Conservation (phyloP, 2,113 vertebrate species). For the Takifugu bimaculatus region DNA sequence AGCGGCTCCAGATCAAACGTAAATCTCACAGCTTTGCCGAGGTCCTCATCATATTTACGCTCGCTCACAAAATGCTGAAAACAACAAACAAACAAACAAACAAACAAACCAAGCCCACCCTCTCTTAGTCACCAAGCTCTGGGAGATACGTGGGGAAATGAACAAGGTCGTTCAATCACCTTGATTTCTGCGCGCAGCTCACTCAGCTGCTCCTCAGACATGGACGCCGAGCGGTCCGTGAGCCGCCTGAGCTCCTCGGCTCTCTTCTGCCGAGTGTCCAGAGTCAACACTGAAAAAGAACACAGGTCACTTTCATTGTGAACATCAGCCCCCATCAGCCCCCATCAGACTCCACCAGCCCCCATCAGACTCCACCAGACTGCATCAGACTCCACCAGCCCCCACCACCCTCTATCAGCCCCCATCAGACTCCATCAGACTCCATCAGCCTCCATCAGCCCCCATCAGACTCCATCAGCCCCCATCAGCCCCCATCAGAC, state of each 20-base stretch:
- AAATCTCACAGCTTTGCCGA: conserved; percentile 87
- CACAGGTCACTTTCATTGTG: no score
- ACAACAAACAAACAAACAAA: background rate
- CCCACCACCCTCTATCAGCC: no score
- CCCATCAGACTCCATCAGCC: no score
- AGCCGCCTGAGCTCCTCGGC: conserved; percentile 85
- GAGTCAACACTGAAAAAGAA: conserved; percentile 80
- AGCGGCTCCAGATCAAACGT: conserved; percentile 84
- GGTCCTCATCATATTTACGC: conserved; percentile 92
- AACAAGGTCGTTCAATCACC: conserved; percentile 37
- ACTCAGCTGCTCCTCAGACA: conserved; percentile 90
- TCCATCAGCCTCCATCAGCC: no score
- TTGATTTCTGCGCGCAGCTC: conserved; percentile 95
- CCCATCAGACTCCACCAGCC: no score
- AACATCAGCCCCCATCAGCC: no score
- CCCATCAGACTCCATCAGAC: no score
- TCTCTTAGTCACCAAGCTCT: no score
- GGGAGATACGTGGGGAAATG: background rate
- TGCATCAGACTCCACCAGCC: no score
- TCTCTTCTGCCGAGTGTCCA: conserved; percentile 85
- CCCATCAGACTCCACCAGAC: no score
- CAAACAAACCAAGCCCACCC: background rate
- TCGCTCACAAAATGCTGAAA: conserved; percentile 93
- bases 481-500: no score
- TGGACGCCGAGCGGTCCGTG: conserved; percentile 84